These are phyloP conservation scores for Apodemia zela DNA, from an alignment of 2,888 invertebrate species.

Conservation along the genomic window DNA sequence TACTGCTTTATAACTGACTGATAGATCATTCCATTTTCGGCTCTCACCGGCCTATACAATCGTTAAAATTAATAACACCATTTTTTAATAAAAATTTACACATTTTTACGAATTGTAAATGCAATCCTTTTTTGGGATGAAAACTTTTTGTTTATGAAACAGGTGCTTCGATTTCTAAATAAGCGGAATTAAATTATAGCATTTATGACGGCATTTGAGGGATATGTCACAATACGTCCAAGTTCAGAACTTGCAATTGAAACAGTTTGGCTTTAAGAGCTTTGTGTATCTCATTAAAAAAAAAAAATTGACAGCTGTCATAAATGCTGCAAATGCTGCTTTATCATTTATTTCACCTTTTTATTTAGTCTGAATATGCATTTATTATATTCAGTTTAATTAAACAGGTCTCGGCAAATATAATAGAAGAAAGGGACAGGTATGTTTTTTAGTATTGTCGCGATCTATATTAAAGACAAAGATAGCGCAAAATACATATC, in stretches of 20 bases:
- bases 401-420: conserved; percentile 13
- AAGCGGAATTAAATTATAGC: not conserved
- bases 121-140: conserved; percentile 26
- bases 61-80: conserved; percentile 18
- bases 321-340: conserved; percentile 24
- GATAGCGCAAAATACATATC: not conserved
- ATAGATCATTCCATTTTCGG: conserved; percentile 40
- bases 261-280: not conserved
- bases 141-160: conserved; percentile 21
- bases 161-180: conserved; percentile 24
- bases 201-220: not conserved
- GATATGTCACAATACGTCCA: not conserved
- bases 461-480: not conserved
- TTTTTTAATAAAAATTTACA: conserved; percentile 22
- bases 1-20: conserved; percentile 36
- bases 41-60: conserved; percentile 20
- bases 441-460: not conserved
- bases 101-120: conserved; percentile 24
- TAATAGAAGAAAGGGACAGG: conserved; percentile 4
- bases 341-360: conserved; percentile 23
- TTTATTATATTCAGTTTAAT: conserved; percentile 36
- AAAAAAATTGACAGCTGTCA: not conserved
- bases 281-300: not conserved
- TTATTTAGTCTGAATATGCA: conserved; percentile 46
- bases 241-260: not conserved